Evolutionary conservation across 2,797 vertebrate species (phyloP), one percentile per base, ranked within the genome.

Genomic region (Schizopygopsis malacanthus): DNA sequence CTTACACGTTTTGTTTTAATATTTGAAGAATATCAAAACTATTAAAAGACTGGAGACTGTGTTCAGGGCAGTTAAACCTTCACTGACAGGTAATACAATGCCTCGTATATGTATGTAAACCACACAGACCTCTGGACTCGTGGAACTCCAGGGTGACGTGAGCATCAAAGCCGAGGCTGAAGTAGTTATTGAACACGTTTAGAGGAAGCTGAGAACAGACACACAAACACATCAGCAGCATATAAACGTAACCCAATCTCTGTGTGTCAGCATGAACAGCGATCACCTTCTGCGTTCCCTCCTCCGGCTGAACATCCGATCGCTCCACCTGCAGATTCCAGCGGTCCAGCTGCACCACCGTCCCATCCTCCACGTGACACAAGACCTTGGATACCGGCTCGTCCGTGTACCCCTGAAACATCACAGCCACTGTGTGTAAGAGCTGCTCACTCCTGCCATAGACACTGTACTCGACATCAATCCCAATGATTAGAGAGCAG

Each of bases 161-260:
- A 84, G 98, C 98, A 79, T 99, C 98, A 88, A 99, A 99, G 88
- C 98, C 98, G 85, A 99, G 96, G 93, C 98, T 99, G 96, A 99
- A 99, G 96, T 99, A 99, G 94, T 99, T 99, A 96, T 99, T 99
- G 95, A 99, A 99, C 86, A 99, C 98, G 65, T 96, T 97, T 85
- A 99, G 95, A 78, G 98, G 98, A 92, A 99, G 97, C 98, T 99
- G 93, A 28, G 33, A 22, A 83, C 4, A 71, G 33, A 82, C n/a
- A 84, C 52, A 83, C 6, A 86, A 37, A 80, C 2, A 80, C 18
- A 70, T 52, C 52, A n/a, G 54, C n/a, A 50, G 18, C 0, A 4
- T 61, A 18, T 11, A 45, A 28, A 37, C 13, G n/a, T 10, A n/a
- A 56, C 33, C 25, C 4, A 78, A n/a, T 59, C 12, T 25, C n/a